These are phyloP conservation scores for Pomatorhinus ruficollis DNA, from an alignment of 2,113 vertebrate genomes.

Conservation along the genomic window DNA sequence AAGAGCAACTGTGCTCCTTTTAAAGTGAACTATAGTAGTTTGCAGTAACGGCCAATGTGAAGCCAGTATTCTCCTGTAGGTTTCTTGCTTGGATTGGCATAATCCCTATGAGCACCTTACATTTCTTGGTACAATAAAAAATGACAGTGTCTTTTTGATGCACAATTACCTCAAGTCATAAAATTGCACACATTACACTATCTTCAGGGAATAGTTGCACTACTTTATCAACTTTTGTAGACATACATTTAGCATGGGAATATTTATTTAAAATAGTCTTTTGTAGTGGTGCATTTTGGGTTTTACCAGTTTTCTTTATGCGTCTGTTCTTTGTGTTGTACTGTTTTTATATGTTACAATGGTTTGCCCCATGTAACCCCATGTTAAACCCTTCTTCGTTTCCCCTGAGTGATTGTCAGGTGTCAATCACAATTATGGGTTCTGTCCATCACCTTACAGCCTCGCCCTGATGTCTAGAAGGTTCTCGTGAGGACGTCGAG, in stretches of 20 bases:
- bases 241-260: not conserved
- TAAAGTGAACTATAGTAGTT: not conserved
- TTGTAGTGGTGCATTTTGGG: too few species aligned
- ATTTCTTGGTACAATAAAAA: not conserved
- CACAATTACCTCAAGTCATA: not conserved
- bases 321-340: too few species aligned
- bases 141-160: not conserved
- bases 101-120: not conserved
- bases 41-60: not conserved
- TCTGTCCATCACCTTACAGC: too few species aligned
- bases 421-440: too few species aligned
- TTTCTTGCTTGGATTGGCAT: not conserved
- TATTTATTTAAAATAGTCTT: not conserved
- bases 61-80: not conserved
- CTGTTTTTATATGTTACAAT: too few species aligned
- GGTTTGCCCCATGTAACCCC: too few species aligned
- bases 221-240: not conserved
- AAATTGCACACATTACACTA: not conserved
- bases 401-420: too few species aligned
- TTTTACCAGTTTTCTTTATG: too few species aligned
- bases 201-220: not conserved
- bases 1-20: not conserved
- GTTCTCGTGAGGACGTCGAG: too few species aligned
- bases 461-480: too few species aligned
- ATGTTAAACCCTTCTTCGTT: too few species aligned